Evolutionary conservation across 1,140 invertebrate species (phyloP).

Genomic region (Tribolium castaneum): DNA sequence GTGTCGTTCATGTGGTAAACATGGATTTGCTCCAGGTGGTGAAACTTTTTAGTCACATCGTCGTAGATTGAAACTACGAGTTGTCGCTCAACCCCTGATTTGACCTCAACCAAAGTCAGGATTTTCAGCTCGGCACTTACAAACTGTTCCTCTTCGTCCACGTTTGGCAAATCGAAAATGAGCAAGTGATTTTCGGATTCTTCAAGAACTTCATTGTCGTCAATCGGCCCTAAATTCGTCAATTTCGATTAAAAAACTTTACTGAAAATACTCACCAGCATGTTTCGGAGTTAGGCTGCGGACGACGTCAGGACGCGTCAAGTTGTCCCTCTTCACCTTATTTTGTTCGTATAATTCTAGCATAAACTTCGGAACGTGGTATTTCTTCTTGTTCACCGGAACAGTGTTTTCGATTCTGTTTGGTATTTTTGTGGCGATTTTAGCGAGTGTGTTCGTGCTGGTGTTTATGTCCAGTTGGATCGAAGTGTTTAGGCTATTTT

Average conservation of each 20-base stretch:
- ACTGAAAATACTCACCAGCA: slow-evolving; percentile 48
- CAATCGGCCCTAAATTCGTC: background rate
- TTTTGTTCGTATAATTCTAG: slow-evolving; percentile 61
- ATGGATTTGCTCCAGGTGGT: slow-evolving; percentile 49
- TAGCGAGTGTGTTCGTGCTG: slow-evolving; percentile 11
- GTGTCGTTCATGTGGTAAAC: slow-evolving; percentile 58
- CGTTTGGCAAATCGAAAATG: slow-evolving; percentile 57
- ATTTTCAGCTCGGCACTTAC: slow-evolving; percentile 59
- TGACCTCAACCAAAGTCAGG: slow-evolving; percentile 55
- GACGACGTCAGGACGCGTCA: slow-evolving; percentile 56
- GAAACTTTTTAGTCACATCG: slow-evolving; percentile 47
- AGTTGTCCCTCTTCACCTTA: slow-evolving; percentile 47
- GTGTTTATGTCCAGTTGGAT: slow-evolving; percentile 53
- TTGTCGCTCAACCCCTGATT: slow-evolving; percentile 52
- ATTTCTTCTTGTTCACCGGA: slow-evolving; percentile 45
- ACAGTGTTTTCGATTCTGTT: background rate
- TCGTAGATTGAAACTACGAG: slow-evolving; percentile 58
- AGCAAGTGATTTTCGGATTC: slow-evolving; percentile 57
- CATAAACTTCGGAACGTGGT: slow-evolving; percentile 61
- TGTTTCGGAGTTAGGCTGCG: slow-evolving; percentile 59
- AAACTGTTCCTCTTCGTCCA: slow-evolving; percentile 56
- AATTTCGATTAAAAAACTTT: background rate
- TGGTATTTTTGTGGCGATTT: background rate
- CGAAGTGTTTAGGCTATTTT: slow-evolving; percentile 46
- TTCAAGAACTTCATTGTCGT: slow-evolving; percentile 50